phyloP scores from a whole-genome alignment of 1,140 invertebrate species.

The Eueides isabella region DNA sequence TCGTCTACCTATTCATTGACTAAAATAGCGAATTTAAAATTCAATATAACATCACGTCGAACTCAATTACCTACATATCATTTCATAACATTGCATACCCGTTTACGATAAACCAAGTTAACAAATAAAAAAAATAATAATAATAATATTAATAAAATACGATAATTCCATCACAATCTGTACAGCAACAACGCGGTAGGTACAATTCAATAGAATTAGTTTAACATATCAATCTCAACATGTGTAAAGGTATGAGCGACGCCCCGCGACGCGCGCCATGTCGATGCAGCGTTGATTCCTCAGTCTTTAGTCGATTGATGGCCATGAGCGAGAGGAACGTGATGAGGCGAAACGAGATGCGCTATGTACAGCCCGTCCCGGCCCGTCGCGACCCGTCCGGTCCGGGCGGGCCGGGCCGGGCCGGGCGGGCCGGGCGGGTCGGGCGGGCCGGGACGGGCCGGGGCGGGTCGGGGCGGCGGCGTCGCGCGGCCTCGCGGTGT shows the following conservation, averaged over 20 bases:
- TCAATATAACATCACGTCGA: constrained; percentile 76
- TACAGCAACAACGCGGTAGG: constrained; percentile 60
- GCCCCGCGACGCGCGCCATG: constrained; percentile 63
- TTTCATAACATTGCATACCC: constrained; percentile 76
- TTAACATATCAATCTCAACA: constrained; percentile 82
- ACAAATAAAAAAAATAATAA: constrained; percentile 66
- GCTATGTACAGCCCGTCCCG: constrained; percentile 67
- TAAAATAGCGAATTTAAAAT: constrained; percentile 77
- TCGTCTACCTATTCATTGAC: constrained; percentile 62
- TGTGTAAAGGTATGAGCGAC: constrained; percentile 79
- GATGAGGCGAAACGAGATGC: constrained; percentile 62
- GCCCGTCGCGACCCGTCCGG: no score
- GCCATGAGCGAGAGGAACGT: constrained; percentile 78
- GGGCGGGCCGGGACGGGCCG: constrained; percentile 22
- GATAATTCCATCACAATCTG: constrained; percentile 67
- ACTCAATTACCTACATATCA: constrained; percentile 53
- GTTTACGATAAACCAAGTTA: constrained; percentile 77
- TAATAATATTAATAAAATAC: constrained; percentile 61
- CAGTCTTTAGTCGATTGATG: constrained; percentile 82
- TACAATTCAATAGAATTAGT: constrained; percentile 75
- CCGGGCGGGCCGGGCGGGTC: constrained; percentile 14
- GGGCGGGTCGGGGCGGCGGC: constrained; percentile 23
- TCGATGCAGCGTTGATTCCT: constrained; percentile 79
- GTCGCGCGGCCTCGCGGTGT: constrained; percentile 33
- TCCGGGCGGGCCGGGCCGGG: constrained; percentile 44